Conservation (phyloP, 2,113 vertebrate genomes). For the Nannobrachium achirus region DNA sequence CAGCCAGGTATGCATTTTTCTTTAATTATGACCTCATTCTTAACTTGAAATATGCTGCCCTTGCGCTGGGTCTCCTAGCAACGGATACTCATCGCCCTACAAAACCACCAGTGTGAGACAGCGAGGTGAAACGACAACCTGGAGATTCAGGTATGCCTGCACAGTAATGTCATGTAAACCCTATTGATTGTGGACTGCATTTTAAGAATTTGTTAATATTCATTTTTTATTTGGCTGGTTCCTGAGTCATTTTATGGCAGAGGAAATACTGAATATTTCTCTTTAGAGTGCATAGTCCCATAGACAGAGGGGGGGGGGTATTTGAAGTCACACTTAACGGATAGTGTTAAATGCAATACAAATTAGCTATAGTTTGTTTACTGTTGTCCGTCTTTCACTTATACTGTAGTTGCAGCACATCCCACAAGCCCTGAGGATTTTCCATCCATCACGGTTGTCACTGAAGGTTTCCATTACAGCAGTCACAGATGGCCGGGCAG, state of each 20-base stretch:
- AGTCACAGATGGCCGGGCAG: slow-evolving; percentile 60
- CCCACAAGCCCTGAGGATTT: slow-evolving; percentile 26
- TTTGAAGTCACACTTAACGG: neutral
- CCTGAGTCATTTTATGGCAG: too few species aligned
- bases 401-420: slow-evolving; percentile 38
- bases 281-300: slow-evolving; percentile 11
- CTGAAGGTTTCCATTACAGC: slow-evolving; percentile 62
- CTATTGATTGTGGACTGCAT: neutral
- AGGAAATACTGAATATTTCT: slow-evolving; percentile 11
- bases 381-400: slow-evolving; percentile 30
- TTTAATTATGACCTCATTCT: neutral
- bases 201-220: neutral
- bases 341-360: slow-evolving; percentile 23
- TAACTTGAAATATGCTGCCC: slow-evolving; percentile 10
- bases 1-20: too few species aligned
- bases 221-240: too few species aligned
- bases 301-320: neutral
- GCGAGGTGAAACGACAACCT: slow-evolving; percentile 32
- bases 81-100: slow-evolving; percentile 56
- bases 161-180: neutral
- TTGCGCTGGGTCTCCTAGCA: slow-evolving; percentile 58
- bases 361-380: slow-evolving; percentile 25
- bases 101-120: slow-evolving; percentile 15
- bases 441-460: slow-evolving; percentile 57
- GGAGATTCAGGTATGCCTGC: slow-evolving; percentile 37